Evolutionary conservation across 2,113 vertebrate genomes (phyloP).

Genomic region (Forbesichthys agassizii): DNA sequence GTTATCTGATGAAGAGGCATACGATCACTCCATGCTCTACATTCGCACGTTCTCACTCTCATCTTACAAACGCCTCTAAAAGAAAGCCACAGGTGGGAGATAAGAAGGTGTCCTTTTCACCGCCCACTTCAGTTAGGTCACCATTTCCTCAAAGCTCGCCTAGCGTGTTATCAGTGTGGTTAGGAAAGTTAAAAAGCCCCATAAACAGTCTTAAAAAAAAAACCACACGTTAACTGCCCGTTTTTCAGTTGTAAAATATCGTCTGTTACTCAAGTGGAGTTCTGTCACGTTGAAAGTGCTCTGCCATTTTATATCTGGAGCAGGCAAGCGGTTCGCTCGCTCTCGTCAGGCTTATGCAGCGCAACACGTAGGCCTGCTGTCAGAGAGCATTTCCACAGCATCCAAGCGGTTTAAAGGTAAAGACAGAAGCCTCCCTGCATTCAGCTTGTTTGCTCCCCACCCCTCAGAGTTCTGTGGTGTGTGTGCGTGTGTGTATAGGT

Average conservation of each 20-base stretch:
- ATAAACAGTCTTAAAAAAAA: constrained; percentile 41
- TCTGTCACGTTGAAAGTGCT: constrained; percentile 60
- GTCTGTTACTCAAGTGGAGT: constrained; percentile 58
- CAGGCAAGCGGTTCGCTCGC: constrained; percentile 57
- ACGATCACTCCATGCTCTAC: constrained; percentile 49
- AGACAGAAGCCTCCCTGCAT: constrained; percentile 69
- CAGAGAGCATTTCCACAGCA: constrained; percentile 69
- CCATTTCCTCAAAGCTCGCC: constrained; percentile 51
- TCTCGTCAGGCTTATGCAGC: constrained; percentile 65
- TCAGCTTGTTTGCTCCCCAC: constrained; percentile 64
- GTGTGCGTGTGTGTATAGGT: too few species aligned
- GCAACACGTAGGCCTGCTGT: constrained; percentile 70
- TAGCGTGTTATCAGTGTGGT: constrained; percentile 50
- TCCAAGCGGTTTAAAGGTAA: constrained; percentile 65
- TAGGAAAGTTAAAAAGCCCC: constrained; percentile 49
- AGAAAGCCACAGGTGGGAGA: constrained; percentile 62
- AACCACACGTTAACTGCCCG: constrained; percentile 60
- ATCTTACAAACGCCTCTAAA: constrained; percentile 33
- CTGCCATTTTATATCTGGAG: constrained; percentile 70
- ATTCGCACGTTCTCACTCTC: constrained; percentile 35
- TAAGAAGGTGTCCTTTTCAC: constrained; percentile 52
- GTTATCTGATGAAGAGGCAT: constrained; percentile 50
- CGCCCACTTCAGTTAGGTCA: constrained; percentile 55
- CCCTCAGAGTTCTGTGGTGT: constrained; percentile 56
- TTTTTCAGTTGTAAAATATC: constrained; percentile 49